Base-by-base conservation (phyloP, 1,140 invertebrate genomes). In the Brachionus paranguensis region DNA sequence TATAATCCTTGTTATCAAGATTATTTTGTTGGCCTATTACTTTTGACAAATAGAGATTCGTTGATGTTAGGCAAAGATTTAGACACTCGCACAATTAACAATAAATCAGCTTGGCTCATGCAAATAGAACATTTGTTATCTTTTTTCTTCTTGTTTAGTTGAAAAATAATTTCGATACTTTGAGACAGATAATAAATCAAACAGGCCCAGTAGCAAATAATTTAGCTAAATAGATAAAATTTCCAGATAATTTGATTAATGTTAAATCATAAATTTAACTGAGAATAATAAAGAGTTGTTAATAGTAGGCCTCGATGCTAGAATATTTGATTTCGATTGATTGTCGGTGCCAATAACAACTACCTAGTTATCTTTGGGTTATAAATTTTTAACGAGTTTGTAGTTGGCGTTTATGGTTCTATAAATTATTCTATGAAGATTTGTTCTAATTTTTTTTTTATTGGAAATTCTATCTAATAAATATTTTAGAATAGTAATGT, bases 101-200 rank as follows among this genome's bases (percentile, higher is more conserved):
- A 60, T 60, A 60, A 60, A 60, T 60, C 53, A 60, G 53, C 20
- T 2, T 55, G 10, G 17, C 10, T 60, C 53, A 60, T 27, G 53
- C 53, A 60, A 60, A 60, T 60, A 27, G 8, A 60, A 60, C 53
- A 60, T 60, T 60, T 60, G 50, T 55, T 55, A 24, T 55, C 5
- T 50, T 50, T 50, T 50, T 14, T 4, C 5, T n/a, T 2, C 24
- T 50, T 50, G 14, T 6, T 60, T 20, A 24, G n/a, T 47, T 29
- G 17, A 64, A 24, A 41, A 33, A 17, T 37, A 68, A 17, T 12
- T 68, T 33, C 27, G 29, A 68, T 33, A 41, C 2, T 12, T 68
- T 33, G 65, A 68, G 65, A 68, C 65, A 68, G 65, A 68, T 68
- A 68, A 68, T 68, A 68, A 68, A 68, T 68, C 65, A 68, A 33